Conservation (phyloP, 2,113 vertebrate species). For the Bubalus kerabau region DNA sequence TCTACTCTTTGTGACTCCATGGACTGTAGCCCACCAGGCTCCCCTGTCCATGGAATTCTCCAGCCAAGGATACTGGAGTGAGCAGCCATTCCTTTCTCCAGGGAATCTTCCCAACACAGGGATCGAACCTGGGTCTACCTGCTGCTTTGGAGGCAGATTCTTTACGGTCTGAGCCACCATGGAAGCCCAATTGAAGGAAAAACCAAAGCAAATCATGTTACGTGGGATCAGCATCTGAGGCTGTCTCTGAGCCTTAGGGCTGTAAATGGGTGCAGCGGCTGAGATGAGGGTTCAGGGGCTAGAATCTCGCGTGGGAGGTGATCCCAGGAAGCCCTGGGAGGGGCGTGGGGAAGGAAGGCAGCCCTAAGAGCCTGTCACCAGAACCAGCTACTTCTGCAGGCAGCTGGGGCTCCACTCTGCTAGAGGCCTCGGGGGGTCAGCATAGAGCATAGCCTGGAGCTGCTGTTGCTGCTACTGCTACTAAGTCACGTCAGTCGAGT, state of each 20-base stretch:
- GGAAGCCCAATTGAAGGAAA: neutral
- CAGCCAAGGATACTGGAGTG: neutral
- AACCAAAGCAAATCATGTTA: neutral
- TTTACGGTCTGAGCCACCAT: neutral
- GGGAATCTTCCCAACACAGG: neutral
- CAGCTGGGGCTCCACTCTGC: neutral
- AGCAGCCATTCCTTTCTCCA: neutral
- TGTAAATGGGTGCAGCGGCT: neutral
- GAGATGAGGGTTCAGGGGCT: neutral
- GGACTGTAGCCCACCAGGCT: neutral
- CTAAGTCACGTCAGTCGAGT: too few species aligned
- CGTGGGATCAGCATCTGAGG: too few species aligned
- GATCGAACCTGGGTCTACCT: neutral
- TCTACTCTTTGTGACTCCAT: neutral
- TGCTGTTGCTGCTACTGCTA: too few species aligned
- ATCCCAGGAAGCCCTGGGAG: neutral
- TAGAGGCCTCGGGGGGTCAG: neutral
- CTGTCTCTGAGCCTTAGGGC: neutral
- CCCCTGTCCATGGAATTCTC: neutral
- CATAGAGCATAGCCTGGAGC: fast-evolving
- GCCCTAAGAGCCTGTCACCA: fast-evolving
- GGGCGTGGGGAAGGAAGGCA: neutral
- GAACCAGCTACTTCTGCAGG: fast-evolving
- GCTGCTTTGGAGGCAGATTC: neutral
- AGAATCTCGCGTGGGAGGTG: fast-evolving